Evolutionary conservation across 1,140 invertebrate species (phyloP).

Genomic region (Centruroides vittatus): DNA sequence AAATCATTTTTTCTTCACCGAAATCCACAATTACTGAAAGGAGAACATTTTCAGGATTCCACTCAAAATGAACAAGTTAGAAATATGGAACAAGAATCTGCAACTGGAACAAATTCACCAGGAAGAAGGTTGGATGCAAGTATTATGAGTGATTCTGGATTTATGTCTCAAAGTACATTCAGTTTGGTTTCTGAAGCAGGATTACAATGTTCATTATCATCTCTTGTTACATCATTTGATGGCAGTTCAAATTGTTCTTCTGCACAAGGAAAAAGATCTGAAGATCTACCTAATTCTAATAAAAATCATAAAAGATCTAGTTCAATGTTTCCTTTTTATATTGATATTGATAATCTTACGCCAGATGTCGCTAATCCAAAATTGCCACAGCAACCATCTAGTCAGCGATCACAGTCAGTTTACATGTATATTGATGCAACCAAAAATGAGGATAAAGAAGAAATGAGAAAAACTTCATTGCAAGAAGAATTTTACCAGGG

Average conservation of each 20-base stretch:
- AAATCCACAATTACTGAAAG: background rate
- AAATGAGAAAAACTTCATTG: too few species aligned
- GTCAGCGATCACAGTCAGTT: conserved; percentile 1
- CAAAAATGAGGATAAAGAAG: too few species aligned
- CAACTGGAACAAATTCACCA: too few species aligned
- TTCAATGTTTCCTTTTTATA: conserved; percentile 17
- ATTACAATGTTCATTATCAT: conserved; percentile 7
- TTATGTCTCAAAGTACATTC: conserved; percentile 14
- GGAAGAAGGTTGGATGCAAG: conserved; percentile 8
- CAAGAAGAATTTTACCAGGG: too few species aligned
- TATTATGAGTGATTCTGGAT: conserved; percentile 14
- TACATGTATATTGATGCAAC: conserved; percentile 15
- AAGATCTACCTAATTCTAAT: background rate
- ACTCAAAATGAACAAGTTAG: background rate
- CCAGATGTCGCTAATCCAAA: conserved; percentile 1
- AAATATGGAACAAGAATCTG: too few species aligned
- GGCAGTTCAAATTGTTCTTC: background rate
- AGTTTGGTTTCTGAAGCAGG: conserved; percentile 12
- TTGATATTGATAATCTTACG: conserved; percentile 11
- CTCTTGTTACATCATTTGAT: conserved; percentile 9
- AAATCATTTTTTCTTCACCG: background rate
- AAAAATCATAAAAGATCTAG: background rate
- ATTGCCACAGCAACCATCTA: conserved; percentile 1
- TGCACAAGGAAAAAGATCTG: background rate
- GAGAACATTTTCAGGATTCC: background rate